A percentile compares a stretch with the other conserved stretches of the same genome.
phyloP scores from a whole-genome alignment of 2,797 vertebrate genomes.

The Phoebastria nigripes region DNA sequence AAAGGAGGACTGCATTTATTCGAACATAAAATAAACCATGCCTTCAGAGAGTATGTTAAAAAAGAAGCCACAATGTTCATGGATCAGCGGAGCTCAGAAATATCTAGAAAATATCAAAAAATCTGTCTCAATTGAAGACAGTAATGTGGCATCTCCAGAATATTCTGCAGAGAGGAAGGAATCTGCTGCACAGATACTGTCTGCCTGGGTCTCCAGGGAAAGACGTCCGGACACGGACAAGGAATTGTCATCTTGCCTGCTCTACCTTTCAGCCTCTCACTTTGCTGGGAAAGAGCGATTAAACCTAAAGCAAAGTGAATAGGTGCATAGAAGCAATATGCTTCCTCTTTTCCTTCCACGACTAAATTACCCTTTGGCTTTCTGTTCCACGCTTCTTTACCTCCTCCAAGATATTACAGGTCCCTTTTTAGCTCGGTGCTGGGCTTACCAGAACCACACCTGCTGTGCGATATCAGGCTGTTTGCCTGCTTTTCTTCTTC shows the following conservation, averaged over 20 bases:
- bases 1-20: slow-evolving; percentile 33
- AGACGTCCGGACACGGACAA: rapidly evolving
- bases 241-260: neutral
- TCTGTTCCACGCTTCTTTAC: rapidly evolving
- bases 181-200: neutral
- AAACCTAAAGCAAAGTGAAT: rapidly evolving
- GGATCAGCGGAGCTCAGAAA: neutral
- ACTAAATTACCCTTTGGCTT: neutral
- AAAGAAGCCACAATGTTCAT: neutral
- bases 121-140: rapidly evolving
- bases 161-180: neutral
- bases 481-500: neutral
- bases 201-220: neutral
- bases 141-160: neutral
- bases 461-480: rapidly evolving
- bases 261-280: neutral
- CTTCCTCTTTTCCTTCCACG: neutral
- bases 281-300: neutral
- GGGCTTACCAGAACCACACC: neutral
- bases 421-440: rapidly evolving
- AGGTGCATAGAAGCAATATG: rapidly evolving
- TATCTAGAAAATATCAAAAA: neutral
- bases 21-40: slow-evolving; percentile 12
- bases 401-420: rapidly evolving
- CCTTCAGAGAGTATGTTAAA: neutral